A percentile compares a stretch with the other conserved stretches of the same genome.
Conservation (phyloP, 2,797 vertebrate species). For the Oreochromis mossambicus region DNA sequence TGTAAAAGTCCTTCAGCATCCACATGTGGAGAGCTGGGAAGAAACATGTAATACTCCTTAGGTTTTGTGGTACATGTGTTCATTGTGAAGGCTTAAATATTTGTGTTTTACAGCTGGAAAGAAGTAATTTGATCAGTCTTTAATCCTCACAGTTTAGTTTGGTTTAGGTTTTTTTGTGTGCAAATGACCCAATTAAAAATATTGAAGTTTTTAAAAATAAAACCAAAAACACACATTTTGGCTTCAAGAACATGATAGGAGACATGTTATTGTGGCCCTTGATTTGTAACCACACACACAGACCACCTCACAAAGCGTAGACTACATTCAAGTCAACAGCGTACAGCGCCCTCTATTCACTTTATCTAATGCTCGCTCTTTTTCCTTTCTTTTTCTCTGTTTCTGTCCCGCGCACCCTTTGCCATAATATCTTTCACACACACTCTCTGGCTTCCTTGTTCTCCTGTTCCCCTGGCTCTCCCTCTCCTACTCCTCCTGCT, state of each 20-base stretch:
- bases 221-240: not conserved
- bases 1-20: constrained; percentile 63
- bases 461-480: constrained; percentile 44
- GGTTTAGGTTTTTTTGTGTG: not conserved
- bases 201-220: not conserved
- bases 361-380: constrained; percentile 12
- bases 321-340: constrained; percentile 3
- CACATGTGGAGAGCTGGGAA: constrained; percentile 27
- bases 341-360: not conserved
- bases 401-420: not conserved
- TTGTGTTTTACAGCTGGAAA: not conserved
- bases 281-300: constrained; percentile 8
- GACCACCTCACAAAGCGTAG: not conserved
- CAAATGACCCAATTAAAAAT: not conserved
- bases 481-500: constrained; percentile 41
- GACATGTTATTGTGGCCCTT: not conserved
- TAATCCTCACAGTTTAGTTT: not conserved
- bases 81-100: not conserved
- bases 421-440: constrained; percentile 22
- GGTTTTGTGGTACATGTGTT: not conserved
- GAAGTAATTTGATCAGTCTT: not conserved
- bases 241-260: not conserved
- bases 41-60: constrained; percentile 2
- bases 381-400: not conserved
- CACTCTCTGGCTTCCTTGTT: constrained; percentile 41